Conservation (phyloP, 2,797 vertebrate species). For the Pristis pectinata region DNA sequence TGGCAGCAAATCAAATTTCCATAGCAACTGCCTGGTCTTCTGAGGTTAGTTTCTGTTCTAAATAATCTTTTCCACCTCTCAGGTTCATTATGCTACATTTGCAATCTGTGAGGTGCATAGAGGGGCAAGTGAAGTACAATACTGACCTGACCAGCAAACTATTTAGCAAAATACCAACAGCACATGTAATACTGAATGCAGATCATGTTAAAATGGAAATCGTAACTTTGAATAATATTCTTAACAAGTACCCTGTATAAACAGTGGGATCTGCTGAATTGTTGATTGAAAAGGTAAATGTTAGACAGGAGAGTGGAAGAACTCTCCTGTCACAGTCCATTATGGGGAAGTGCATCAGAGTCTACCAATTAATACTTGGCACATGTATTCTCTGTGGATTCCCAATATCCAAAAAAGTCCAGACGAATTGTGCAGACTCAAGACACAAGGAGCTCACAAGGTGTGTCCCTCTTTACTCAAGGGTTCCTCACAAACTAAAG, state of each 20-base stretch:
- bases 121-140: not conserved
- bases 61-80: slow-evolving; percentile 2
- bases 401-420: too few relatives aligned
- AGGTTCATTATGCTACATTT: not conserved
- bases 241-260: not conserved
- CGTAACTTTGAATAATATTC: not conserved
- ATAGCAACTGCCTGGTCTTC: slow-evolving; percentile 21
- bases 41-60: not conserved
- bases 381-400: not conserved
- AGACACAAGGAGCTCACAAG: too few relatives aligned
- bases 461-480: not conserved
- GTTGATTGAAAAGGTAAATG: too few relatives aligned
- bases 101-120: not conserved
- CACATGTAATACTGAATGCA: not conserved
- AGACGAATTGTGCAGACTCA: too few relatives aligned
- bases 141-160: not conserved
- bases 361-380: not conserved
- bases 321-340: not conserved
- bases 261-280: too few relatives aligned
- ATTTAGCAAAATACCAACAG: not conserved
- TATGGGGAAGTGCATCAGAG: not conserved
- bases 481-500: not conserved
- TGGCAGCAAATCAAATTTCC: slow-evolving; percentile 33
- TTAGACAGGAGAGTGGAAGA: too few relatives aligned
- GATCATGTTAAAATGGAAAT: not conserved